These are phyloP conservation scores for Acrossocheilus wenchowensis DNA, from an alignment of 2,797 vertebrate genomes.

Conservation along the genomic window DNA sequence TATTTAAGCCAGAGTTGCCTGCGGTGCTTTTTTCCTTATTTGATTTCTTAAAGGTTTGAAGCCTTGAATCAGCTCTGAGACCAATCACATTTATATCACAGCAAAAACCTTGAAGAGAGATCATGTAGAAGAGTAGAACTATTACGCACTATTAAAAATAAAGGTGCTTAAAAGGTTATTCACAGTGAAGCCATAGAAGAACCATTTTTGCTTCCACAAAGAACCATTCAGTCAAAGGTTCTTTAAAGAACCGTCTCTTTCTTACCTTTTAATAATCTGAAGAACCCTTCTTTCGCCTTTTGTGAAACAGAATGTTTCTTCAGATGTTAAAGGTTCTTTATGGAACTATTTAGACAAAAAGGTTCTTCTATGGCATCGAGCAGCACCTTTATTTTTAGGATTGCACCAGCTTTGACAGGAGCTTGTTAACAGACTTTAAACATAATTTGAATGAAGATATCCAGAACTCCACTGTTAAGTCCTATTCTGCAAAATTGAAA, in stretches of 20 bases:
- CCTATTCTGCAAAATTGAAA: background rate
- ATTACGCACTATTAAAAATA: background rate
- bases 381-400: no score
- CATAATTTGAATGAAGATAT: background rate
- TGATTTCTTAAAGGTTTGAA: background rate
- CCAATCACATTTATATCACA: background rate
- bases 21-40: background rate
- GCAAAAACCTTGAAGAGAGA: background rate
- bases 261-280: no score
- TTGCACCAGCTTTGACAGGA: background rate
- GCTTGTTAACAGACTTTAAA: background rate
- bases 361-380: no score
- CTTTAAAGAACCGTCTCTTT: no score
- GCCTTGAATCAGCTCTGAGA: background rate
- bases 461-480: background rate
- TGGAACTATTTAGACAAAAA: no score
- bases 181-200: no score
- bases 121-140: background rate
- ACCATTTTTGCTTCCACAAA: no score
- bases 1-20: background rate
- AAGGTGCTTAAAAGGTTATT: no score
- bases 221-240: no score
- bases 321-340: no score
- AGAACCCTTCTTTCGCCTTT: no score
- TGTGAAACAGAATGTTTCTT: no score